Conservation (phyloP, 92 coral and sea anemone species). For the Zoanthus solanderi region DNA sequence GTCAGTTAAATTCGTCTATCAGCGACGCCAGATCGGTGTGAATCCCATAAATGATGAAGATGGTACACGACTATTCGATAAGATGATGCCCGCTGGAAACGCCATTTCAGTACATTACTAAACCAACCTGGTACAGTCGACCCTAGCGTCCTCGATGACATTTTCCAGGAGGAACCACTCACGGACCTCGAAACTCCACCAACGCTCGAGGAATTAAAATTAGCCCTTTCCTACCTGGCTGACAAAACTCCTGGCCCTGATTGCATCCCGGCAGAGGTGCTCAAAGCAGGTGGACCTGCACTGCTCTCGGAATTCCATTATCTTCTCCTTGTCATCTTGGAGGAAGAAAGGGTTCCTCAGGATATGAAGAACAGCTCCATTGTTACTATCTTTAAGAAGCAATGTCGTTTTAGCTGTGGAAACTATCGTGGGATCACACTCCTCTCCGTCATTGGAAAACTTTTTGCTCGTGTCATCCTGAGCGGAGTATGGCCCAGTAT, state of each 20-base stretch:
- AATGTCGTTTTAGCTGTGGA: slow-evolving; percentile 10
- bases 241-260: background rate
- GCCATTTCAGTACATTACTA: slow-evolving; percentile 26
- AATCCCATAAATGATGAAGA: slow-evolving; percentile 26
- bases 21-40: slow-evolving; percentile 5
- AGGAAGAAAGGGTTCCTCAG: slow-evolving; percentile 4
- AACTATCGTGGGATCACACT: slow-evolving; percentile 7
- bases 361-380: slow-evolving; percentile 3
- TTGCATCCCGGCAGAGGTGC: background rate
- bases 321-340: slow-evolving; percentile 1
- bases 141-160: no score
- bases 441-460: background rate
- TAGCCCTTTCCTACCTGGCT: background rate
- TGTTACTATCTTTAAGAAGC: slow-evolving; percentile 21
- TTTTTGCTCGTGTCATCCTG: slow-evolving; percentile 5
- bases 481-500: background rate
- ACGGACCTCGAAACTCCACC: background rate
- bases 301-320: background rate
- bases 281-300: background rate
- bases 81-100: slow-evolving; percentile 33
- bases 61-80: slow-evolving; percentile 2
- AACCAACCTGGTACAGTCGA: slow-evolving; percentile 30
- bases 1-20: background rate
- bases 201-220: background rate
- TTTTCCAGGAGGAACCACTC: no score